These are phyloP conservation scores for Perdita meconis DNA, from an alignment of 2,888 invertebrate species.

Conservation along the genomic window DNA sequence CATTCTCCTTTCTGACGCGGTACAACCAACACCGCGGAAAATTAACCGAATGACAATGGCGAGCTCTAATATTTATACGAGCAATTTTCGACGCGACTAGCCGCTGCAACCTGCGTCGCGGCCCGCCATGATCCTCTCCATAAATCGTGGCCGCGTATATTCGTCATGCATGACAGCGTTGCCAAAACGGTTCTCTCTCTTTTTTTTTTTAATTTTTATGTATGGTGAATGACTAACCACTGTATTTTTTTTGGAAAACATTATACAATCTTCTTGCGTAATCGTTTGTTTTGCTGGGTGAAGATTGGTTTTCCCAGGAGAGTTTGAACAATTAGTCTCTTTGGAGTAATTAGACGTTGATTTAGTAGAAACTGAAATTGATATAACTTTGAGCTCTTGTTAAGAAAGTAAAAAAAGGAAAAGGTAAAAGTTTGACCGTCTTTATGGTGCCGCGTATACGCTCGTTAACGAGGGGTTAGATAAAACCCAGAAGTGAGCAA, in stretches of 20 bases:
- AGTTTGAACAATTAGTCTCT: not conserved
- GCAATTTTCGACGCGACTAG: conserved; percentile 75
- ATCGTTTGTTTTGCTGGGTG: not conserved
- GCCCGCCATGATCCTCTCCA: conserved; percentile 43
- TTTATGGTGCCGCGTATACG: no score
- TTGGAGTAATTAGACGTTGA: no score
- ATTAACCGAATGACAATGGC: conserved; percentile 77
- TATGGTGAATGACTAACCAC: not conserved
- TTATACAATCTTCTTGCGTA: not conserved
- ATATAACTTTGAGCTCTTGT: no score
- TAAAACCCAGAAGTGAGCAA: no score
- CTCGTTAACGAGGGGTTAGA: not conserved
- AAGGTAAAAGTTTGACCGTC: no score
- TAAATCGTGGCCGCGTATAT: conserved; percentile 57
- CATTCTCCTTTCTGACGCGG: conserved; percentile 34
- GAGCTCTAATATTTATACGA: conserved; percentile 78
- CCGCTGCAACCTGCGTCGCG: conserved; percentile 43
- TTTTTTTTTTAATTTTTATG: not conserved
- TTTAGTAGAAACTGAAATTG: no score
- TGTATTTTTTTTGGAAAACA: not conserved
- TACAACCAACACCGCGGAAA: conserved; percentile 70
- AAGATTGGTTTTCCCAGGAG: not conserved
- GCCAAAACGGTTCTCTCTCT: conserved; percentile 39
- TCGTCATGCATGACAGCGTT: conserved; percentile 59
- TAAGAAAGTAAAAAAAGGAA: no score